phyloP scores from a whole-genome alignment of 1,140 invertebrate species.

The Cataglyphis hispanica region DNA sequence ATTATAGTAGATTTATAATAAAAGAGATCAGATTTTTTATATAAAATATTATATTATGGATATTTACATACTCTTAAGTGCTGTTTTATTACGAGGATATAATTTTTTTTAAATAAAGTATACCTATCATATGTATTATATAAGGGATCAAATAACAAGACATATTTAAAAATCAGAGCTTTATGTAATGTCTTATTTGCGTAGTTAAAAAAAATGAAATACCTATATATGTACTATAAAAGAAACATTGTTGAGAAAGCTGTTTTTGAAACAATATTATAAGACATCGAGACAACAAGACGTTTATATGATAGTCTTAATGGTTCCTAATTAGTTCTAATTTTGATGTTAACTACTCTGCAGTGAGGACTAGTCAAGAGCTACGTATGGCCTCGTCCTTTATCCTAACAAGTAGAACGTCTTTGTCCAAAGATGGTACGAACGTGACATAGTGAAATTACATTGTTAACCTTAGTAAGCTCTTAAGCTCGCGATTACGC shows the following conservation, averaged over 20 bases:
- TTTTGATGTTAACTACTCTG: constrained; percentile 59
- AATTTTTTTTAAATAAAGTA: constrained; percentile 19
- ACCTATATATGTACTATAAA: neutral
- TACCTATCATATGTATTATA: neutral
- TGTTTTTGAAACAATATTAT: constrained; percentile 16
- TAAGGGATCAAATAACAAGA: neutral
- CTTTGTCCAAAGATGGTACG: constrained; percentile 41
- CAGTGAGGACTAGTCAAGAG: constrained; percentile 5
- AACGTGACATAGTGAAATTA: constrained; percentile 11
- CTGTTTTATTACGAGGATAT: neutral
- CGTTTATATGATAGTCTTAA: constrained; percentile 14
- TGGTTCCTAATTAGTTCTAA: constrained; percentile 54
- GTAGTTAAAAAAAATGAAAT: neutral
- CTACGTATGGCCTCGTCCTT: neutral
- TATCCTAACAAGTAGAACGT: constrained; percentile 43
- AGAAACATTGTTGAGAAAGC: neutral
- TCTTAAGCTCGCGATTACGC: constrained; percentile 47
- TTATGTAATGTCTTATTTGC: neutral
- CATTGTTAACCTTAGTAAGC: constrained; percentile 26
- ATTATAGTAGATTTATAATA: constrained; percentile 8
- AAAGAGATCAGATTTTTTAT: neutral
- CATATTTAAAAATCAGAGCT: neutral
- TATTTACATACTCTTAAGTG: neutral
- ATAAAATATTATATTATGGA: neutral
- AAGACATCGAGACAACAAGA: neutral